Conservation (phyloP, 1,140 invertebrate genomes). For the Plutomurus gul region DNA sequence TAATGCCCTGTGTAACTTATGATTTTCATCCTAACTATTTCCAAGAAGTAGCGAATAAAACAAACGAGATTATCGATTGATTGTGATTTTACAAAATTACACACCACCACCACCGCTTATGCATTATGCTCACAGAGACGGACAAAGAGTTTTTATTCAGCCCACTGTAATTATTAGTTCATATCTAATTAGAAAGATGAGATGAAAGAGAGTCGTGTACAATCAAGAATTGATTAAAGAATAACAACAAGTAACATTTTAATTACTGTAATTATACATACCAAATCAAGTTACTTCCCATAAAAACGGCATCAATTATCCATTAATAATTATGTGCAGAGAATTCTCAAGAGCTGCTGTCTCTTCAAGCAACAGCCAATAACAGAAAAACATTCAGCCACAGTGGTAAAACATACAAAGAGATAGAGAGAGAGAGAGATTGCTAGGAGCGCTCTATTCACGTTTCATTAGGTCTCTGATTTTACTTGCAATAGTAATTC, state of each 20-base stretch:
- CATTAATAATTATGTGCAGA: background rate
- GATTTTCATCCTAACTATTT: no score
- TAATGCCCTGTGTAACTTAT: no score
- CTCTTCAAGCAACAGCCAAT: background rate
- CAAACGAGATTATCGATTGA: no score
- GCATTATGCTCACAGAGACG: background rate
- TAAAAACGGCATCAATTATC: slow-evolving; percentile 3
- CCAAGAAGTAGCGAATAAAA: no score
- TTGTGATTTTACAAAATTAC: no score
- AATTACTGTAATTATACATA: slow-evolving; percentile 17
- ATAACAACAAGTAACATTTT: background rate
- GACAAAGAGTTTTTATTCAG: no score
- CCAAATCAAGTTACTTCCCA: background rate
- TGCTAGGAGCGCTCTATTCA: background rate
- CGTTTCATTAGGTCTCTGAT: background rate
- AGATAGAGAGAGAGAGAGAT: background rate
- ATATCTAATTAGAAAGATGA: background rate
- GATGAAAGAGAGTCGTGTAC: background rate
- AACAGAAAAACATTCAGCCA: no score
- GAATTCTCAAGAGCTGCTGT: background rate
- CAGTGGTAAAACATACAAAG: slow-evolving; percentile 16
- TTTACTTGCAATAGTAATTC: background rate
- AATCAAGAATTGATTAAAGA: background rate
- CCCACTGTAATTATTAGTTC: background rate
- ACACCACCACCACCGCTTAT: no score